A percentile compares a stretch with the other conserved stretches of the same genome.
Conservation (phyloP, 1,140 invertebrate species). For the Popillia japonica region DNA sequence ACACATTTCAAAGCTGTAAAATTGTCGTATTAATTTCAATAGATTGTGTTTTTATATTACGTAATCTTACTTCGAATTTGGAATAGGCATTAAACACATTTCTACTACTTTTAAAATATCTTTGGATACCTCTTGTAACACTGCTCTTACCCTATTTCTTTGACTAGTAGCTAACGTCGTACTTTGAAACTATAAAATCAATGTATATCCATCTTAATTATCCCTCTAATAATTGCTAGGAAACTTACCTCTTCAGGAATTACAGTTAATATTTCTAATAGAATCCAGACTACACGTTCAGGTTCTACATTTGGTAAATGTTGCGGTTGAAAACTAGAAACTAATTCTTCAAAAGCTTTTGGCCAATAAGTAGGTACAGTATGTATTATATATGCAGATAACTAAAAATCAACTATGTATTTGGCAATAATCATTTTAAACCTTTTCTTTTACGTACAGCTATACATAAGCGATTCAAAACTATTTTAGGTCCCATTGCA, state of each 20-base stretch:
- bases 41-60: constrained; percentile 46
- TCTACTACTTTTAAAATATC: constrained; percentile 59
- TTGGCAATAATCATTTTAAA: not conserved
- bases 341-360: constrained; percentile 70
- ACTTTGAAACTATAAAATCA: constrained; percentile 64
- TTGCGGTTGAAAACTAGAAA: constrained; percentile 69
- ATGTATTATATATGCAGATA: constrained; percentile 74
- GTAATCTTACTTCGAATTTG: constrained; percentile 55
- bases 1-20: constrained; percentile 55
- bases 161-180: constrained; percentile 61
- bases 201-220: constrained; percentile 23
- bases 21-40: not conserved
- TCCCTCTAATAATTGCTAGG: not conserved
- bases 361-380: constrained; percentile 70
- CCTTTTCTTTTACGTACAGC: constrained; percentile 69
- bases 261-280: constrained; percentile 78
- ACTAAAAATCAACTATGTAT: constrained; percentile 56
- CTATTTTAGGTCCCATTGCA: constrained; percentile 80
- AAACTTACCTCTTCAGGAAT: constrained; percentile 80
- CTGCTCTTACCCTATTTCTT: constrained; percentile 59
- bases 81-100: constrained; percentile 58
- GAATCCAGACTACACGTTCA: constrained; percentile 66
- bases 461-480: constrained; percentile 86
- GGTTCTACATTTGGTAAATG: constrained; percentile 67
- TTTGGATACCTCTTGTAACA: constrained; percentile 62